Evolutionary conservation across 2,888 invertebrate species (phyloP).

Genomic region (Thera britannica): DNA sequence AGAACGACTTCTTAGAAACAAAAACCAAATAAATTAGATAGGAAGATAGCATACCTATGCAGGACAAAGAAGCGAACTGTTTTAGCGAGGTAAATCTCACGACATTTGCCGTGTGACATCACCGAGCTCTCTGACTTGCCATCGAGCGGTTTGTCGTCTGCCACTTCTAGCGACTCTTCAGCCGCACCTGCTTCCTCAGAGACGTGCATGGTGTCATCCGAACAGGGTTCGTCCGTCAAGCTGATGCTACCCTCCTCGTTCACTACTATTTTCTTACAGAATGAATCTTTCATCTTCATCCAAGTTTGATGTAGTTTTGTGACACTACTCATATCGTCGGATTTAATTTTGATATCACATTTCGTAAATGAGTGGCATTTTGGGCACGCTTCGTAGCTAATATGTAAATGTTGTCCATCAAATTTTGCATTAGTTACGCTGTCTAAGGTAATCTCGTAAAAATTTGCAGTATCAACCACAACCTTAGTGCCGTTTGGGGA

Average conservation of each 20-base stretch:
- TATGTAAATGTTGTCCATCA: constrained; percentile 62
- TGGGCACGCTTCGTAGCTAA: constrained; percentile 65
- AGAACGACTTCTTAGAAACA: too few relatives aligned
- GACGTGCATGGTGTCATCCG: constrained; percentile 42
- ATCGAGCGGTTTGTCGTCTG: constrained; percentile 43
- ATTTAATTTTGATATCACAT: constrained; percentile 62
- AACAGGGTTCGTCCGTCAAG: constrained; percentile 51
- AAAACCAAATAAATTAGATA: background rate
- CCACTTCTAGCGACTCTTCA: constrained; percentile 36
- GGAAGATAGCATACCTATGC: constrained; percentile 53
- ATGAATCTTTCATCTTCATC: constrained; percentile 74
- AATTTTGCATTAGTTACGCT: constrained; percentile 63
- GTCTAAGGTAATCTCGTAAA: constrained; percentile 66
- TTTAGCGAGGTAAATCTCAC: constrained; percentile 62
- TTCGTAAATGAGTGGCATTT: constrained; percentile 63
- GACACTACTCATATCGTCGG: constrained; percentile 48
- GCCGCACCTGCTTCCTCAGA: constrained; percentile 39
- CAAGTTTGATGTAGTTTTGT: constrained; percentile 57
- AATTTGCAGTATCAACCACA: constrained; percentile 55
- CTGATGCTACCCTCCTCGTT: constrained; percentile 68
- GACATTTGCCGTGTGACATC: constrained; percentile 62
- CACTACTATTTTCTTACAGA: constrained; percentile 61
- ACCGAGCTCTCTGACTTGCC: constrained; percentile 55
- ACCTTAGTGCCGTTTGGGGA: constrained; percentile 68
- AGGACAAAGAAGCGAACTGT: constrained; percentile 68